phyloP scores from a whole-genome alignment of 2,888 invertebrate species.

The Ornithoptera alexandrae region DNA sequence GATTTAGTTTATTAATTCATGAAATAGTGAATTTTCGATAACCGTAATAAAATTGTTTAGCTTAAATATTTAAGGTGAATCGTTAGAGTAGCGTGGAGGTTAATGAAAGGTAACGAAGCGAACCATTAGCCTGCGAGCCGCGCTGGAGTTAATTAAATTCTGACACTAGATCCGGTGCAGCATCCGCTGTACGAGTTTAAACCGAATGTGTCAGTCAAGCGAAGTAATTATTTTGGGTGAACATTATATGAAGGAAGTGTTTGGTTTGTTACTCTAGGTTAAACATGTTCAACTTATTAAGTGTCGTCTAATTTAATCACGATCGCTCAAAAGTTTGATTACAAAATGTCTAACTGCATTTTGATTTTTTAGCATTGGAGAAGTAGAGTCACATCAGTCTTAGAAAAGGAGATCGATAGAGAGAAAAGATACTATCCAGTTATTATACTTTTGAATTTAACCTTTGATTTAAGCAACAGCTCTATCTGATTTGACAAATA shows the following conservation, averaged over 20 bases:
- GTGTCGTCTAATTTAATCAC: not conserved
- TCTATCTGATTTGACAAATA: no score
- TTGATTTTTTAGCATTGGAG: not conserved
- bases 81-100: slow-evolving; percentile 35
- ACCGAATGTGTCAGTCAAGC: slow-evolving; percentile 29
- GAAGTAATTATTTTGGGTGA: slow-evolving; percentile 21
- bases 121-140: slow-evolving; percentile 31
- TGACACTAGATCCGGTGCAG: slow-evolving; percentile 45
- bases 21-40: not conserved
- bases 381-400: not conserved
- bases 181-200: slow-evolving; percentile 25
- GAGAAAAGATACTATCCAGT: no score
- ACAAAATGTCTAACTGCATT: not conserved
- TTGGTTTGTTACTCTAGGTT: not conserved
- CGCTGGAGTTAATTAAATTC: slow-evolving; percentile 61
- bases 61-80: slow-evolving; percentile 34
- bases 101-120: slow-evolving; percentile 54
- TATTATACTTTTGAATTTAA: no score
- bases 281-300: not conserved
- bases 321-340: not conserved
- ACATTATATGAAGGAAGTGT: slow-evolving; percentile 9
- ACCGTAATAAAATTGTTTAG: not conserved
- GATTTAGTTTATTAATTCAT: not conserved
- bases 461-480: no score
- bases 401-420: no score